Base-by-base conservation (phyloP, 1,140 invertebrate species). In the Trialeurodes vaporariorum region DNA sequence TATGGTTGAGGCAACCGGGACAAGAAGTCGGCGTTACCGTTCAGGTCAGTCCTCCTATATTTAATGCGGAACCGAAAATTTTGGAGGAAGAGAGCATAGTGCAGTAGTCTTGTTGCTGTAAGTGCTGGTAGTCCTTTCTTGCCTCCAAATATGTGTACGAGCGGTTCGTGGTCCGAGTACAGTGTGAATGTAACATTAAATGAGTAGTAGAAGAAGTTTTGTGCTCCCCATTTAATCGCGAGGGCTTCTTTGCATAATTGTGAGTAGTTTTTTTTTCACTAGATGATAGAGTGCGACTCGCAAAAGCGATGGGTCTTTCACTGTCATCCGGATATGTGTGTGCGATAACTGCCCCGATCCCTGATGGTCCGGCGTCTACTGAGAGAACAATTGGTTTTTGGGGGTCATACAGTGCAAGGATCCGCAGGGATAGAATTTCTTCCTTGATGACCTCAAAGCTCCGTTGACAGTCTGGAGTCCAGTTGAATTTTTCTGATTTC, bases 241-340 rank as follows among this genome's bases (percentile, higher is more conserved):
- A 79, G 74, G 66, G 65, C 79, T 73, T 83, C 80, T 65, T 78
- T 77, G 61, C 83, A 80, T 24, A 79, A 76, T 67, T 79, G 74
- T 22, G 74, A 49, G 68, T 81, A 81, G 61, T 79, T 78, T 67
- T 27, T n/a, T 11, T 24, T 67, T 59, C 2, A 2, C 21, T 17
- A 2, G 24, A 22, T n/a, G 70, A 72, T 22, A 84, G 66, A 1
- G 75, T 76, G 64, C 79, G 61, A 0, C 77, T 81, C 2, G 76
- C 76, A 74, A 77, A 82, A 9, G 76, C 77, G 25, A 83, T 76
- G 1, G 79, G 79, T 69, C 67, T 69, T 71, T 81, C 78, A n/a
- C n/a, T n/a, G n/a, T n/a, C n/a, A n/a, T n/a, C 1, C 27, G 12
- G 12, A 58, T 12, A 12, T n/a, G n/a, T n/a, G 49, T 58, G 49